Percentiles rank a stretch among this genome's conserved stretches.
These are phyloP conservation scores for Chrysotoxum bicinctum DNA, from an alignment of 2,888 invertebrate species.

Conservation along the genomic window DNA sequence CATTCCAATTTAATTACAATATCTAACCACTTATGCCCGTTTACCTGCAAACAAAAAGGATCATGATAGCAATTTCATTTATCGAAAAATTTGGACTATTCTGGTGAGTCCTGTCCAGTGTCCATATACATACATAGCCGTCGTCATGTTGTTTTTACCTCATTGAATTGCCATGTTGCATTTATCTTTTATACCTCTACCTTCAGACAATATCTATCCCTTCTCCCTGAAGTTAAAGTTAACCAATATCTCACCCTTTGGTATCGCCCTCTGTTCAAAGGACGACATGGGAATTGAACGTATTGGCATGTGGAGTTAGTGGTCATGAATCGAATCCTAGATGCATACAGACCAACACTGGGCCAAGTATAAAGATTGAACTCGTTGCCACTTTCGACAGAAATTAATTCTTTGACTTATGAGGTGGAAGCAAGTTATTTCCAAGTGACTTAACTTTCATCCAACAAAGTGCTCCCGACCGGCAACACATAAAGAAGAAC, in stretches of 20 bases:
- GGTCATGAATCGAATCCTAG: constrained; percentile 34
- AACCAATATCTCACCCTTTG: neutral
- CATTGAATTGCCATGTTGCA: constrained; percentile 49
- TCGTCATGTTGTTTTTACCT: constrained; percentile 23
- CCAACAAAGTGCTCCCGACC: constrained; percentile 69
- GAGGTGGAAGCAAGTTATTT: constrained; percentile 69
- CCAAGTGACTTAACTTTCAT: constrained; percentile 72
- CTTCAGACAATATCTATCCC: neutral
- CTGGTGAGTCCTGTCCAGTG: neutral
- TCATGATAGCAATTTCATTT: constrained; percentile 26
- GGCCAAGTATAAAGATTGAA: constrained; percentile 49
- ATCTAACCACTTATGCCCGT: constrained; percentile 52
- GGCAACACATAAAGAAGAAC: constrained; percentile 59
- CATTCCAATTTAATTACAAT: constrained; percentile 65
- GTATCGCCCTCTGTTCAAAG: neutral
- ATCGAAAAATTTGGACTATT: constrained; percentile 20
- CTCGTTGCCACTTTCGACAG: constrained; percentile 69
- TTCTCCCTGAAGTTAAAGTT: constrained; percentile 11
- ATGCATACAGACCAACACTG: constrained; percentile 25
- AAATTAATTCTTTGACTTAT: constrained; percentile 72
- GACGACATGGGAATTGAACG: constrained; percentile 4
- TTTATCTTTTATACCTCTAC: constrained; percentile 50
- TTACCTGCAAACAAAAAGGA: constrained; percentile 61
- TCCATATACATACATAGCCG: no score
- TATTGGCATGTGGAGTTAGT: constrained; percentile 36